Evolutionary conservation across 1,140 invertebrate species (phyloP), one percentile per base, ranked within the genome.

Genomic region (Drosophila nannoptera): DNA sequence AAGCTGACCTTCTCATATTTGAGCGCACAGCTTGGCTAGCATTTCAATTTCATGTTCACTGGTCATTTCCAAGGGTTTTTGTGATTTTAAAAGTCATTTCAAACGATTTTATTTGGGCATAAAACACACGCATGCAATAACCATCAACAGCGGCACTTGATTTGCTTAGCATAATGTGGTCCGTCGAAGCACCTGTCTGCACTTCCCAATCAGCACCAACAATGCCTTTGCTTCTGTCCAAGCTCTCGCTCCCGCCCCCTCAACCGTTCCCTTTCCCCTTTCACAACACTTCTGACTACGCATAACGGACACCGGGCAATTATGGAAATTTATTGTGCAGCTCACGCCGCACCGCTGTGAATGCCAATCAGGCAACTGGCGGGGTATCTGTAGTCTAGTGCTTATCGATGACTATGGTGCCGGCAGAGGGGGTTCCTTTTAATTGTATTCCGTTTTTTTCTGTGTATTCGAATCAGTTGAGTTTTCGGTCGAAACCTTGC

Each of bases 291-390:
- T 56, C 65, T 45, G 61, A 58, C 53, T 52, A 65, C 53, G 42
- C 43, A 70, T 77, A 77, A 77, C 78, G 78, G 78, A 74, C 74
- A 61, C 80, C 48, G 62, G 63, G 66, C 81, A 84, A 84, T 84
- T 84, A 84, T 84, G 81, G 80, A 84, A 84, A 84, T 84, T 83
- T 86, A 80, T 84, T 84, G 80, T 73, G 69, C 71, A 83, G 56
- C 73, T 78, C 77, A 63, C 46, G 64, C 49, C 9, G 75, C 36
- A 60, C 53, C 58, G 76, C 60, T 48, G 12, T 86, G 80, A 67
- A 84, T 84, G 73, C 60, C 76, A 84, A 84, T 84, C 73, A 84
- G 81, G 62, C 52, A 4, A 42, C 5, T 16, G 32, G 35, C 22
- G 9, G 40, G 46, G 40, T 73, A 48, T 68, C 52, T 38, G 36